Percentiles rank a stretch among this genome's conserved stretches.
Evolutionary conservation across 2,888 invertebrate species (phyloP).

Genomic region (Magallana nippona): DNA sequence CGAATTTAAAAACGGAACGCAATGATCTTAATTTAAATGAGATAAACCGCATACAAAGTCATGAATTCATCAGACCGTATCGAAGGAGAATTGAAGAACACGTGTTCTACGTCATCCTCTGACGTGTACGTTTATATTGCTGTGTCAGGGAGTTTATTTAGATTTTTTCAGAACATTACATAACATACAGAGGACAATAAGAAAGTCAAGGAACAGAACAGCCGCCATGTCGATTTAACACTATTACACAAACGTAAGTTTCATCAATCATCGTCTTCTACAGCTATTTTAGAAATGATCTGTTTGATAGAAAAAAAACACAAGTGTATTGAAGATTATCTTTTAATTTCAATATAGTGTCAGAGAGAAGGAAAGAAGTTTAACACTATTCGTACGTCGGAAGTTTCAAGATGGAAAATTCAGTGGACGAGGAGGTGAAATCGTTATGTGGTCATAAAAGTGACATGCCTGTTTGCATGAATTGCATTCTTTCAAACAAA

Average conservation of each 20-base stretch:
- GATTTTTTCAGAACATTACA: neutral
- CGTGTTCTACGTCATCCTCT: neutral
- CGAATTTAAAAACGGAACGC: no score
- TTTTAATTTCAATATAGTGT: no score
- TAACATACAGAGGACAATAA: neutral
- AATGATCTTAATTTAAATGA: no score
- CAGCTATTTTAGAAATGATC: neutral
- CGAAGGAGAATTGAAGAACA: neutral
- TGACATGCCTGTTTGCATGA: neutral
- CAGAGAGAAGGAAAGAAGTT: no score
- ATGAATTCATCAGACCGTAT: no score
- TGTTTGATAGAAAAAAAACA: neutral
- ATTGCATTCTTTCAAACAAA: neutral
- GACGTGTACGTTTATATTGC: slow-evolving; percentile 3
- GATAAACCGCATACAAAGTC: no score
- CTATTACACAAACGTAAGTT: neutral
- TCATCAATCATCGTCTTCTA: neutral
- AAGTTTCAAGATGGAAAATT: slow-evolving; percentile 8
- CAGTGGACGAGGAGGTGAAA: neutral
- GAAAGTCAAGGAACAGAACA: neutral
- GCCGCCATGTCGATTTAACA: neutral
- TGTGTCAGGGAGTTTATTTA: neutral
- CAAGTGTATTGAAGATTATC: no score
- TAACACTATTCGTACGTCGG: neutral
- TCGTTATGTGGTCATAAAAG: neutral